Evolutionary conservation across 2,888 invertebrate species (phyloP).

Genomic region (Apamea crenata): DNA sequence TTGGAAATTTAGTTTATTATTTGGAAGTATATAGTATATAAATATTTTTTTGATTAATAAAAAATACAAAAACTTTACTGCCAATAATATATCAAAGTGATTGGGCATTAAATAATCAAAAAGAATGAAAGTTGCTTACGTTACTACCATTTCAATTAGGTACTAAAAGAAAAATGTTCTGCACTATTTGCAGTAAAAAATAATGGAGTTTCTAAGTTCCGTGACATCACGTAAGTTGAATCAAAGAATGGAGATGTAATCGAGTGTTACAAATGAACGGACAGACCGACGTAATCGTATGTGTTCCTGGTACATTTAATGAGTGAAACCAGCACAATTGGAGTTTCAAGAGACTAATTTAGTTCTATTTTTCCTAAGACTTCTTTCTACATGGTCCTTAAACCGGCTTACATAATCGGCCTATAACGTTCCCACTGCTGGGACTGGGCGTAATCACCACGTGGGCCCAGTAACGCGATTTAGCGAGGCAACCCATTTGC

Average conservation of each 20-base stretch:
- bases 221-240: constrained; percentile 56
- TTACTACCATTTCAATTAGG: neutral
- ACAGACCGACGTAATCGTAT: constrained; percentile 48
- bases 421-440: too few species aligned
- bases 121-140: constrained; percentile 3
- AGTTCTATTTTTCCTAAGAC: neutral
- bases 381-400: too few species aligned
- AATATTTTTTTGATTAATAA: too few species aligned
- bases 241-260: constrained; percentile 61
- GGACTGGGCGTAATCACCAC: too few species aligned
- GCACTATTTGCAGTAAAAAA: constrained; percentile 44
- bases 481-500: too few species aligned
- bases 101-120: neutral
- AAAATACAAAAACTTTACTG: too few species aligned
- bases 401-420: too few species aligned
- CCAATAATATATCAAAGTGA: too few species aligned
- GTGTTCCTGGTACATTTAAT: constrained; percentile 61
- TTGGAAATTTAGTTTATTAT: too few species aligned
- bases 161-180: constrained; percentile 17
- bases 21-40: too few species aligned
- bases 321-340: constrained; percentile 52
- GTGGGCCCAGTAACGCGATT: too few species aligned
- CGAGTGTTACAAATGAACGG: constrained; percentile 63
- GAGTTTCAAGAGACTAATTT: neutral
- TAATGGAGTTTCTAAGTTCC: constrained; percentile 41